Percentiles rank a stretch among this genome's conserved stretches.
Evolutionary conservation across 2,113 vertebrate genomes (phyloP).

Genomic region (Actenoides hombroni): DNA sequence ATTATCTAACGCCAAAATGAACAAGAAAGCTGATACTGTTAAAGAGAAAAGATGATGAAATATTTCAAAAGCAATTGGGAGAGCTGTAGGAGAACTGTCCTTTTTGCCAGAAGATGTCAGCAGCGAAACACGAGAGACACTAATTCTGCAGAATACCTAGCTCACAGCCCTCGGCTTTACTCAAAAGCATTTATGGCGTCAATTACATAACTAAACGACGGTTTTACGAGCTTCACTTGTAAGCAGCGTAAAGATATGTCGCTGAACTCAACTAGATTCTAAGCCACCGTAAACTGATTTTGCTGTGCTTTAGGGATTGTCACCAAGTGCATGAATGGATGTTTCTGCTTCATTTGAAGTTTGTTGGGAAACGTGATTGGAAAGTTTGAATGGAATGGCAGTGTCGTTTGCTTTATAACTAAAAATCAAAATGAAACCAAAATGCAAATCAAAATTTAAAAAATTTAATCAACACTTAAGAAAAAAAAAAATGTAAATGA

Average conservation of each 20-base stretch:
- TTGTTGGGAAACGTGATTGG: background rate
- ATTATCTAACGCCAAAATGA: background rate
- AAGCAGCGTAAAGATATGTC: background rate
- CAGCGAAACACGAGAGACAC: background rate
- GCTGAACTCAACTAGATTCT: background rate
- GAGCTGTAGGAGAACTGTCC: background rate
- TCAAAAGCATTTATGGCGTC: background rate
- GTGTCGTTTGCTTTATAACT: background rate
- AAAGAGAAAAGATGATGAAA: background rate
- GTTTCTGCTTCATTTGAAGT: background rate
- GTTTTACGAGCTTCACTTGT: background rate
- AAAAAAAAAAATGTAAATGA: background rate
- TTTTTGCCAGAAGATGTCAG: conserved; percentile 71
- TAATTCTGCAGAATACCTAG: rapidly evolving
- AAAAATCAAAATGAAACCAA: background rate
- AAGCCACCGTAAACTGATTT: background rate
- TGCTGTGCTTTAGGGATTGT: background rate
- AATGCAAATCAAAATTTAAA: background rate
- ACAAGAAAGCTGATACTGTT: background rate
- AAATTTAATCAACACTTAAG: background rate
- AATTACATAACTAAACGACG: background rate
- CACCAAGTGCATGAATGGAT: background rate
- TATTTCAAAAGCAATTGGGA: background rate
- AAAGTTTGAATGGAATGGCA: background rate
- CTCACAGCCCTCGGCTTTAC: background rate